Evolutionary conservation across 2,888 invertebrate species (phyloP), one percentile per base, ranked within the genome.

Genomic region (Leistus spinibarbis): DNA sequence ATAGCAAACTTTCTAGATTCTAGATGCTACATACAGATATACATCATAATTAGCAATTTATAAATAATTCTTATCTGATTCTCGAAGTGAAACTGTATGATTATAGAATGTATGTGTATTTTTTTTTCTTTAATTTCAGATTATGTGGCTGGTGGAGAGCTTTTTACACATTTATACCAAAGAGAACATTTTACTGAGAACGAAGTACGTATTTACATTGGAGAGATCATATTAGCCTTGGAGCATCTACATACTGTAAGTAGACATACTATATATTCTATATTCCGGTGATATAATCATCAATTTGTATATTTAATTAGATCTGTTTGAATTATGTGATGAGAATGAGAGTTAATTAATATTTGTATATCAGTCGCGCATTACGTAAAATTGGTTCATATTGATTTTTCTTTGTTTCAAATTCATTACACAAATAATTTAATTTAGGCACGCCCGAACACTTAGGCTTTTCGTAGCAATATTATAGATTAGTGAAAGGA

Each of bases 151-250:
- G 98, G 98, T 69, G 99, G 99, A 0, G 99, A 99, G 86, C 88
- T 99, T 78, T 99, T 99, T 87, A 98, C 97, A 2, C 98, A 99
- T 87, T 89, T 99, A 77, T 98, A 96, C 89, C 95, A 96, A 86
- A 90, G 95, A 81, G 98, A 98, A 83, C 92, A 93, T 82, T 99
- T 99, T 87, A 91, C 92, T 71, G 96, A 98, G 86, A 89, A 90
- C 77, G 94, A 97, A 86, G 97, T 97, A 64, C 89, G 94, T 81
- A 92, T 98, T 85, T 98, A 98, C 86, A 95, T 98, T 79, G 98
- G 96, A 76, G 98, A 99, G 88, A 95, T 99, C 80, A 95, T 97
- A 81, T 88, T 99, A 77, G 99, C 98, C 2, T 87, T 99, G 79
- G 98, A 98, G 86, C 96, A 96, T 85, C 88, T 99, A 79, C 99